phyloP scores from a whole-genome alignment of 2,113 vertebrate species.

The Chloropsis cyanopogon region DNA sequence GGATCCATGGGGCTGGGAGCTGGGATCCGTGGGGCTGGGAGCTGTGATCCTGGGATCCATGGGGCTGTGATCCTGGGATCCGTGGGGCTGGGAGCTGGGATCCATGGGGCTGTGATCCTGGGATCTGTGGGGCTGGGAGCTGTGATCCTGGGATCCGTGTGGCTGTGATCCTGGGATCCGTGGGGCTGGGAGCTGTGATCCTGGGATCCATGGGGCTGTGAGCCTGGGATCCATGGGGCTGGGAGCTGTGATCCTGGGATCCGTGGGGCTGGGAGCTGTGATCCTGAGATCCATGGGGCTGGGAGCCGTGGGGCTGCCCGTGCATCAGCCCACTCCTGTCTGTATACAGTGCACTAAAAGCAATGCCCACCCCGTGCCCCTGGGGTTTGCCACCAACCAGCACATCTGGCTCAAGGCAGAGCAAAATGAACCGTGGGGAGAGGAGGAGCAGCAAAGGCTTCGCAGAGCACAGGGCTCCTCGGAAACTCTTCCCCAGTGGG shows the following conservation, averaged over 20 bases:
- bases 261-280: accelerated
- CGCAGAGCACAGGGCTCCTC: not conserved
- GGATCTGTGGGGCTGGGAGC: no score
- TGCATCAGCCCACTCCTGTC: not conserved
- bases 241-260: not conserved
- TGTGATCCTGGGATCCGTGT: not conserved
- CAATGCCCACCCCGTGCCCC: not conserved
- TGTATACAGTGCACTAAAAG: accelerated
- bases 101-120: no score
- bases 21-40: no score
- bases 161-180: accelerated
- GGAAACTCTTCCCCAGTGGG: not conserved
- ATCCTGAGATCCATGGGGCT: not conserved
- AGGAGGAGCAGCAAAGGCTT: not conserved
- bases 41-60: not conserved
- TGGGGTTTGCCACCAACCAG: not conserved
- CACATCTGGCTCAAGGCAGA: not conserved
- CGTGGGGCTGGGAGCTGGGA: not conserved
- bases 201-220: not conserved
- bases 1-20: not conserved
- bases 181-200: not conserved
- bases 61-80: not conserved
- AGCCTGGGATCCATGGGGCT: not conserved
- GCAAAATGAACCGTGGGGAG: not conserved
- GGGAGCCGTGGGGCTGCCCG: not conserved